Evolutionary conservation across 2,797 vertebrate species (phyloP), one percentile per base, ranked within the genome.

Genomic region (Catostomus latipinnis): DNA sequence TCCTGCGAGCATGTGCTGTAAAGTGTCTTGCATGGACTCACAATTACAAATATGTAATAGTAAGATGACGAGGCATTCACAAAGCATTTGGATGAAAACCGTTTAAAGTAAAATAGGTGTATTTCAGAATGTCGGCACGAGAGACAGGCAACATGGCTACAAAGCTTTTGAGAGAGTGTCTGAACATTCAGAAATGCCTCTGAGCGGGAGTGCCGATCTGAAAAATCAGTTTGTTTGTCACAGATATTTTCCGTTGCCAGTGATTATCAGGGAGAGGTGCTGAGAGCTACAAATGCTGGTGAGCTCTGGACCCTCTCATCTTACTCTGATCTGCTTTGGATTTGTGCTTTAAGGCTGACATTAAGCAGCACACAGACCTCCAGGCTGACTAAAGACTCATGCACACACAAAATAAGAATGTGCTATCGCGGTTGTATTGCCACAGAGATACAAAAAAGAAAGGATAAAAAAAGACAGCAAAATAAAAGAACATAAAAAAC

Each of bases 321-420:
- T 46, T 62, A 49, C 60, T 50, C 69, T 73, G 56, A 80, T 76
- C 83, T 83, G 84, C 76, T 81, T 79, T 76, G 67, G 77, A 85
- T 88, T 82, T 63, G 46, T 50, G 76, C 78, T 83, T 76, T 56
- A 66, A 74, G 63, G 46, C 69, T 76, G 75, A 80, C 45, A 53
- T 70, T 76, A 78, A 66, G 46, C 76, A 82, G 71, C 66, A 71
- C 14, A 62, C 74, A 56, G 58, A 66, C 65, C 14, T 81, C 57
- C 50, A 66, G 18, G 45, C 9, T 66, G 57, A 76, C 77, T 72
- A 22, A 68, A 63, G 13, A 12, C 57, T 72, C 50, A 72, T 65
- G 62, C 48, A 67, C 54, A 78, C 69, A 45, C 49, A 49, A 46
- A 57, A 46, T 45, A 16, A 46, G 3, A 34, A n/a, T 6, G 18